Percentiles rank a stretch among this genome's conserved stretches.
Evolutionary conservation across 1,140 invertebrate genomes (phyloP).

Genomic region (Spodoptera frugiperda): DNA sequence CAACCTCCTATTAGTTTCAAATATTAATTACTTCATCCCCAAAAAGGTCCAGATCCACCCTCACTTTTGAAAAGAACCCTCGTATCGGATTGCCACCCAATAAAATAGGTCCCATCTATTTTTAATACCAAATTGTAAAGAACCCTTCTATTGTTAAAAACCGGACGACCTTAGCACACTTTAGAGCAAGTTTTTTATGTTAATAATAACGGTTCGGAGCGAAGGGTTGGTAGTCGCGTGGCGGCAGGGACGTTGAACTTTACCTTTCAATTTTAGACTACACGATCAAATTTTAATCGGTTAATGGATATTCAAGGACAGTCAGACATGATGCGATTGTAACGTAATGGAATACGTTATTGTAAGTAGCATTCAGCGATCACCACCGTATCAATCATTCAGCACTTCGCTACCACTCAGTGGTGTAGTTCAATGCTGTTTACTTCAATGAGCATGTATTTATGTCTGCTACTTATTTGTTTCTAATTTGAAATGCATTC

Average conservation of each 20-base stretch:
- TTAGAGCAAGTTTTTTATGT: constrained; percentile 40
- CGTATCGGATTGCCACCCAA: constrained; percentile 44
- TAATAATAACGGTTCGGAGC: constrained; percentile 44
- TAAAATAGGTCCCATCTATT: constrained; percentile 42
- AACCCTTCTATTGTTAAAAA: constrained; percentile 32
- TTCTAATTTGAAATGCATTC: no score
- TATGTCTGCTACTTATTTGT: no score
- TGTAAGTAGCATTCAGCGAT: constrained; percentile 2
- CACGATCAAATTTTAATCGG: constrained; percentile 19
- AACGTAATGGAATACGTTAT: constrained; percentile 23
- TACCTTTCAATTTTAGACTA: constrained; percentile 33
- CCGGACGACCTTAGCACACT: constrained; percentile 48
- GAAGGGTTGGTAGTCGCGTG: constrained; percentile 44
- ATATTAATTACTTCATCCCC: constrained; percentile 38
- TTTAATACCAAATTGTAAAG: constrained; percentile 33
- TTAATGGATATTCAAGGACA: constrained; percentile 27
- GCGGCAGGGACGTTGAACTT: constrained; percentile 41
- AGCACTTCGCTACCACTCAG: neutral
- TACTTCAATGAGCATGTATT: neutral
- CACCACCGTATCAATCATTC: constrained; percentile 16
- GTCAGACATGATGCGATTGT: constrained; percentile 14
- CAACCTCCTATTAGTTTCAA: constrained; percentile 38
- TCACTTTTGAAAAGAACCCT: constrained; percentile 33
- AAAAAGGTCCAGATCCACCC: constrained; percentile 27
- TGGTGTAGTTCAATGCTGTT: constrained; percentile 1